phyloP scores from a whole-genome alignment of 2,797 vertebrate genomes.

The Neosilurus mollespiculum region DNA sequence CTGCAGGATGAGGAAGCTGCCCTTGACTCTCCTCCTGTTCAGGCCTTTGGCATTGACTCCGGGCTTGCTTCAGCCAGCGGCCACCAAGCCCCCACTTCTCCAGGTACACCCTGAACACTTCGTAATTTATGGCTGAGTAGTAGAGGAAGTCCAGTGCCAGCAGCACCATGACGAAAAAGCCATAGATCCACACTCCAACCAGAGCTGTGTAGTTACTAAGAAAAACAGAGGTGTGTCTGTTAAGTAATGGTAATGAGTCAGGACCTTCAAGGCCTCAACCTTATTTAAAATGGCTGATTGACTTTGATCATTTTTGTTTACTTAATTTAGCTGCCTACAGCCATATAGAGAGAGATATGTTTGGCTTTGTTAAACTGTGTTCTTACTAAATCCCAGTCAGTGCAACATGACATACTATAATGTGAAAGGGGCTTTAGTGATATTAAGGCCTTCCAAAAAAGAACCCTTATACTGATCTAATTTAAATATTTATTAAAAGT shows the following conservation, averaged over 20 bases:
- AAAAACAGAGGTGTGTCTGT: slow-evolving; percentile 13
- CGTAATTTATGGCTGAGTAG: slow-evolving; percentile 98
- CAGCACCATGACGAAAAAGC: slow-evolving; percentile 92
- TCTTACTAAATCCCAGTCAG: not conserved
- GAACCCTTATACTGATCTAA: no score
- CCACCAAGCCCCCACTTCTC: slow-evolving; percentile 93
- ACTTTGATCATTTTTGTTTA: slow-evolving; percentile 20
- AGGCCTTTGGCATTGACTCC: slow-evolving; percentile 83
- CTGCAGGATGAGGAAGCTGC: slow-evolving; percentile 57
- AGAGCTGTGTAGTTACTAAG: slow-evolving; percentile 94
- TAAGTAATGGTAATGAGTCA: not conserved
- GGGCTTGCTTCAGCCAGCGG: slow-evolving; percentile 89
- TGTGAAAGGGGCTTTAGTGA: not conserved
- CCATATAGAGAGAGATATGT: slow-evolving; percentile 10
- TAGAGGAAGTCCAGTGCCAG: slow-evolving; percentile 94
- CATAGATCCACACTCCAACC: slow-evolving; percentile 97
- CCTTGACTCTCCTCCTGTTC: slow-evolving; percentile 71
- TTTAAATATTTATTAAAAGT: no score
- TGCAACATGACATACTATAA: not conserved
- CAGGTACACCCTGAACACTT: slow-evolving; percentile 92
- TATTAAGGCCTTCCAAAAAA: not conserved
- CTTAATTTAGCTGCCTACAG: slow-evolving; percentile 2
- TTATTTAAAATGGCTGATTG: not conserved
- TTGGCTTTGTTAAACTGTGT: slow-evolving; percentile 1
- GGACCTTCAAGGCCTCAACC: not conserved